phyloP scores from a whole-genome alignment of 2,113 vertebrate genomes.

The Pimephales promelas region DNA sequence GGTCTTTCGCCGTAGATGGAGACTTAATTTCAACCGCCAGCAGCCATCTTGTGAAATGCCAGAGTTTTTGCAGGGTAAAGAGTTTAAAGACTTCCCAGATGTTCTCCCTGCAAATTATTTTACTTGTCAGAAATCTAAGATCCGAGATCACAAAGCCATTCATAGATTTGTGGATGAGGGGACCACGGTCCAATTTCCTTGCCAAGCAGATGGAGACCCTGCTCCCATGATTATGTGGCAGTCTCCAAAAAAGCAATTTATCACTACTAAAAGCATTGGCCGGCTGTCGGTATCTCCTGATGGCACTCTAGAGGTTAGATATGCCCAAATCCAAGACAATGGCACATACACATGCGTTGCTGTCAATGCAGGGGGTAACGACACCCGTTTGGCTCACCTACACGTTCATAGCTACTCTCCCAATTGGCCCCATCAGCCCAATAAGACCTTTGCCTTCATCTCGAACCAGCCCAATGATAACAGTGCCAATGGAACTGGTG shows the following conservation, averaged over 20 bases:
- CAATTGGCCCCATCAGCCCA: conserved; percentile 96
- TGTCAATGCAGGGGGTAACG: conserved; percentile 95
- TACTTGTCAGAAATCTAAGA: conserved; percentile 90
- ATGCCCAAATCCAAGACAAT: conserved; percentile 97
- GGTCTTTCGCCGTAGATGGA: conserved; percentile 95
- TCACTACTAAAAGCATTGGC: conserved; percentile 91
- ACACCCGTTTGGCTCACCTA: conserved; percentile 91
- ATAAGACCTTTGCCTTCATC: conserved; percentile 98
- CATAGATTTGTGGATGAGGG: conserved; percentile 94
- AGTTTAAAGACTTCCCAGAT: conserved; percentile 97
- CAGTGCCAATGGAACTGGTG: conserved; percentile 89
- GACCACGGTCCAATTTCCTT: conserved; percentile 90
- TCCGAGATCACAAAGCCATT: conserved; percentile 89
- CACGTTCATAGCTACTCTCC: conserved; percentile 98
- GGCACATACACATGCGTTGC: conserved; percentile 95
- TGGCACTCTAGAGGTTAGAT: conserved; percentile 93
- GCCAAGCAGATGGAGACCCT: conserved; percentile 92
- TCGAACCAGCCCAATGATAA: conserved; percentile 95
- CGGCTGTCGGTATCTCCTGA: conserved; percentile 91
- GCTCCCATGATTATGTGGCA: conserved; percentile 91
- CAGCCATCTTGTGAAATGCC: conserved; percentile 91
- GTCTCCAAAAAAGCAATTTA: conserved; percentile 92
- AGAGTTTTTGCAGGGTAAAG: conserved; percentile 88
- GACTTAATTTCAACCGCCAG: conserved; percentile 94
- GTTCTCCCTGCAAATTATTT: conserved; percentile 89